Evolutionary conservation across 2,113 vertebrate species (phyloP), one percentile per base, ranked within the genome.

Genomic region (Saimiri boliviensis): DNA sequence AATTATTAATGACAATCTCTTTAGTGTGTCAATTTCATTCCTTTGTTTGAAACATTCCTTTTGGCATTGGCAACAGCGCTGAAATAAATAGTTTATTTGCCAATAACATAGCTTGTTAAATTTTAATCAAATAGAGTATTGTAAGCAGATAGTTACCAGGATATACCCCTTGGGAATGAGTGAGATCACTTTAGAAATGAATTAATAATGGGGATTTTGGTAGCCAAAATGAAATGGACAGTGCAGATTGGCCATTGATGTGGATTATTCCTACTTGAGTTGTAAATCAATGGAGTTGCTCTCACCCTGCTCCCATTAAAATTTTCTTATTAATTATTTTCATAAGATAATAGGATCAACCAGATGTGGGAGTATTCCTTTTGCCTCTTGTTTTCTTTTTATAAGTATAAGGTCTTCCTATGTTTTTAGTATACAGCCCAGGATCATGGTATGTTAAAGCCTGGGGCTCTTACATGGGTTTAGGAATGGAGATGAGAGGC

Each of bases 41-140:
- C 90, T 96, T 98, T 97, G 89, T 94, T 96, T 79, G 60, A 97
- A 97, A 92, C 80, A 85, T 93, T 97, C 93, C 92, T 97, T 97
- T 83, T 91, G 94, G 97, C 92, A 86, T 16, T 56, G 93, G 0
- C 8, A 95, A 91, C 42, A 63, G 94, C 90, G 89, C 70, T 1
- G 47, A 97, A 96, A 97, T 96, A 98, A 98, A 97, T 58, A 95
- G 97, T 87, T 98, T 93, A 97, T 97, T 98, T 98, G 97, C 97
- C 98, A 98, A 97, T 98, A 98, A 98, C 92, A 74, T 5, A 97
- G 96, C 98, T 98, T 37, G 0, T 98, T 98, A 98, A 98, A 98
- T 97, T 98, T 98, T 98, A 98, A 98, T 98, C 97, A 97, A 97
- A 98, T 47, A 96, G 95, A 94, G 93, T 86, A 86, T 96, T 97